These are phyloP conservation scores for Otolemur crassicaudatus DNA, from an alignment of 2,797 vertebrate species.

Conservation along the genomic window DNA sequence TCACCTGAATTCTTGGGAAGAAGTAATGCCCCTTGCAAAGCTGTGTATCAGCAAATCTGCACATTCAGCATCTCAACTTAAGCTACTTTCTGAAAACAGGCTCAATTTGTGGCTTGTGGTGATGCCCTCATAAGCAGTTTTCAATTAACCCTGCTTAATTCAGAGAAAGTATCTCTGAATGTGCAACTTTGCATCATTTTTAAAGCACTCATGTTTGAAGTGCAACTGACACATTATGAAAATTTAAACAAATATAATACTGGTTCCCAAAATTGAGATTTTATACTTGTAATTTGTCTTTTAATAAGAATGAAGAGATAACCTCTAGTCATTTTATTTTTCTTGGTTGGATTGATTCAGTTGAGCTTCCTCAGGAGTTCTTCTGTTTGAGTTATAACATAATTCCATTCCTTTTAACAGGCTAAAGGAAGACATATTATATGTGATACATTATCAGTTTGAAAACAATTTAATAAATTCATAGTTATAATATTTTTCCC, in stretches of 20 bases:
- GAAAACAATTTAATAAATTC: background rate
- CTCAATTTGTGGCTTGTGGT: conserved; percentile 29
- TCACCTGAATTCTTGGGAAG: background rate
- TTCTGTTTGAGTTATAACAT: background rate
- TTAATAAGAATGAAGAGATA: background rate
- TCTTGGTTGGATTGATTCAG: background rate
- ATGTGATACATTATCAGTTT: background rate
- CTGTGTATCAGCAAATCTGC: background rate
- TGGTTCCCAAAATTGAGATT: background rate
- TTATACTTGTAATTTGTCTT: background rate
- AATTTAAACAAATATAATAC: background rate
- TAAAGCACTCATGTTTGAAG: background rate
- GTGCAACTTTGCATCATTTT: background rate
- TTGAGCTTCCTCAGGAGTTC: background rate
- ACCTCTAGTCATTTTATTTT: background rate
- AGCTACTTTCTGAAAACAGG: conserved; percentile 6
- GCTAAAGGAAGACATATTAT: background rate
- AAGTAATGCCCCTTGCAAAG: background rate
- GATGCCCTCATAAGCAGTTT: conserved; percentile 30
- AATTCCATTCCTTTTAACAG: background rate
- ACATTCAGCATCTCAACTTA: background rate
- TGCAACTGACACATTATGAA: background rate
- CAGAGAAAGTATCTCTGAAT: background rate
- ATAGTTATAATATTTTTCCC: background rate
- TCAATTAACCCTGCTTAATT: background rate